Conservation (phyloP, 2,888 invertebrate genomes). For the Empis stercorea region DNA sequence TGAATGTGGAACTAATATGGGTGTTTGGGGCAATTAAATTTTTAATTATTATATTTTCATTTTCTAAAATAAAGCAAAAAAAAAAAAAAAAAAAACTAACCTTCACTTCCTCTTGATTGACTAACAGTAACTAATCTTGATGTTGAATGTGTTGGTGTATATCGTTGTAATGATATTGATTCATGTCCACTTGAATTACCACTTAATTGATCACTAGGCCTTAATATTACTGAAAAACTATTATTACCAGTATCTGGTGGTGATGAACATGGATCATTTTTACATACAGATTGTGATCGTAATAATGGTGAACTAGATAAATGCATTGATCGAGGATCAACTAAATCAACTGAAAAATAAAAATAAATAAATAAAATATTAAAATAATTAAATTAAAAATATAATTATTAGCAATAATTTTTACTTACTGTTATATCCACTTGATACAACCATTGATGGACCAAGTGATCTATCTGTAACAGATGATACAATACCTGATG, state of each 20-base stretch:
- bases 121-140: constrained; percentile 21
- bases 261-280: constrained; percentile 27
- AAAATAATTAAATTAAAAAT: neutral
- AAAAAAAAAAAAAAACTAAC: constrained; percentile 14
- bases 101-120: constrained; percentile 28
- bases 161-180: constrained; percentile 24
- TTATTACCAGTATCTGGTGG: constrained; percentile 22
- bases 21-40: no score
- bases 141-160: constrained; percentile 25
- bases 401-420: no score
- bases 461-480: constrained; percentile 20
- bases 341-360: constrained; percentile 36
- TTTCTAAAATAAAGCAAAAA: no score
- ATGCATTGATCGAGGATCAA: constrained; percentile 34
- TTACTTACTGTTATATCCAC: constrained; percentile 68
- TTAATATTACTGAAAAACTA: constrained; percentile 31
- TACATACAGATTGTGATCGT: constrained; percentile 23
- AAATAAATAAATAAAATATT: no score
- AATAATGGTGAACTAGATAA: constrained; percentile 28
- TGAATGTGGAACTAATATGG: constrained; percentile 38
- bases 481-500: constrained; percentile 26
- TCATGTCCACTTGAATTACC: constrained; percentile 16
- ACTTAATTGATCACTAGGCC: constrained; percentile 22
- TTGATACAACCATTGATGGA: constrained; percentile 55
- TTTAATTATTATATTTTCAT: no score